A percentile compares a stretch with the other conserved stretches of the same genome.
These are phyloP conservation scores for Iguana delicatissima DNA, from an alignment of 2,797 vertebrate genomes.

Conservation along the genomic window DNA sequence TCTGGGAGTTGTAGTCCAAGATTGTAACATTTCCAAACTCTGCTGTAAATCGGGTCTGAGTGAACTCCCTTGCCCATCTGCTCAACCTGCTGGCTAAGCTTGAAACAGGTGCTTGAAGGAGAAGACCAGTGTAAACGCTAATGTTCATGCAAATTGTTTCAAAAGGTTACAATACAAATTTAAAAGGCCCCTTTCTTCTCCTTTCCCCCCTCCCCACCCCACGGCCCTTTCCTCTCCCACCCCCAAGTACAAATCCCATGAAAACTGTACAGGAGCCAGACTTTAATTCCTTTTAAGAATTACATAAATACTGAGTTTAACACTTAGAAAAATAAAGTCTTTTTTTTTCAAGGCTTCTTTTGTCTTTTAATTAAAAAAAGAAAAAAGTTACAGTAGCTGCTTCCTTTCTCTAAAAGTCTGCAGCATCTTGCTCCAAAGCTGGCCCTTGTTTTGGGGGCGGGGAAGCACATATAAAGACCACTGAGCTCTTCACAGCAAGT, in stretches of 20 bases:
- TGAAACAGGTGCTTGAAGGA: conserved; percentile 26
- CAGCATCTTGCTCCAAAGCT: conserved; percentile 72
- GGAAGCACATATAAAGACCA: conserved; percentile 47
- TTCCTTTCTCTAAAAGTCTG: conserved; percentile 62
- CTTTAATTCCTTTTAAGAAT: conserved; percentile 83
- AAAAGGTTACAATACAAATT: conserved; percentile 76
- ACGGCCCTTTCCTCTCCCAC: conserved; percentile 36
- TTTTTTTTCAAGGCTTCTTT: conserved; percentile 83
- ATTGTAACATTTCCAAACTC: not conserved
- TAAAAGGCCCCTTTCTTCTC: conserved; percentile 72
- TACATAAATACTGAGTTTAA: conserved; percentile 90
- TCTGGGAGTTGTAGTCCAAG: too few relatives aligned
- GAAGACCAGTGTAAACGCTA: conserved; percentile 76
- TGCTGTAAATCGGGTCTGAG: not conserved
- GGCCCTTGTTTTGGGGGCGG: conserved; percentile 49
- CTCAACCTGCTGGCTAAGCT: conserved; percentile 21
- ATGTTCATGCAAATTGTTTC: conserved; percentile 73
- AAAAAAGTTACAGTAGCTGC: conserved; percentile 82
- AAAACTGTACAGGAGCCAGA: conserved; percentile 78
- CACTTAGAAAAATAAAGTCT: conserved; percentile 88
- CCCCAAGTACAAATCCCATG: conserved; percentile 76
- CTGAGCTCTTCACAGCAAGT: conserved; percentile 76
- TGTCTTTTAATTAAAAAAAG: conserved; percentile 82
- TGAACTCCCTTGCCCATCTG: conserved; percentile 38
- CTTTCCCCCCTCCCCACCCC: conserved; percentile 25